A percentile compares a stretch with the other conserved stretches of the same genome.
These are phyloP conservation scores for Polydrusus cervinus DNA, from an alignment of 2,888 invertebrate genomes.

Conservation along the genomic window DNA sequence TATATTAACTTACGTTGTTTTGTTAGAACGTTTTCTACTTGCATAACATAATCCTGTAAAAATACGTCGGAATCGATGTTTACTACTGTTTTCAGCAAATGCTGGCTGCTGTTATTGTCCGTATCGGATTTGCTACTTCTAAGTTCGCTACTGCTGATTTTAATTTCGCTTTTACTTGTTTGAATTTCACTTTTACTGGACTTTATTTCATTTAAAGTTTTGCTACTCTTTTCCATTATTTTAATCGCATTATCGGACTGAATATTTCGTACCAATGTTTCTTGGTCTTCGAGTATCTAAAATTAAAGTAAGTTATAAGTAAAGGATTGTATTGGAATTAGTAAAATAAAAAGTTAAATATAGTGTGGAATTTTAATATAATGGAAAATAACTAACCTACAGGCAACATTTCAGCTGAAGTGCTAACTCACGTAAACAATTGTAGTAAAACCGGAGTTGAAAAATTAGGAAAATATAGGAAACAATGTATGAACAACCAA, in stretches of 20 bases:
- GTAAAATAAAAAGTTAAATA: no score
- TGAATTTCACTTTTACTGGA: neutral
- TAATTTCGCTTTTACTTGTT: no score
- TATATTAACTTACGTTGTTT: slow-evolving; percentile 59
- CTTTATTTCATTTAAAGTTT: slow-evolving; percentile 30
- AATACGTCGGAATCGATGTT: slow-evolving; percentile 54
- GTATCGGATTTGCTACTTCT: neutral
- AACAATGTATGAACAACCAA: no score
- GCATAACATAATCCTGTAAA: slow-evolving; percentile 56
- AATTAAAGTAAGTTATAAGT: neutral
- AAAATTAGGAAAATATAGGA: no score
- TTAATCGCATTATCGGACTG: slow-evolving; percentile 9
- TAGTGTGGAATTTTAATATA: no score
- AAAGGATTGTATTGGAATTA: neutral
- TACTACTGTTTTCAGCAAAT: slow-evolving; percentile 28
- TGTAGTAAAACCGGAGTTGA: no score
- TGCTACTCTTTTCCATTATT: slow-evolving; percentile 20
- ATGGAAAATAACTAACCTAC: no score
- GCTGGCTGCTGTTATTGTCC: neutral
- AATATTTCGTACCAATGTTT: slow-evolving; percentile 20
- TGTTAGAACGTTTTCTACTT: slow-evolving; percentile 55
- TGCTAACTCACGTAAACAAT: no score
- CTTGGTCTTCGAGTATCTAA: slow-evolving; percentile 11
- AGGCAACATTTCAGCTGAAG: no score
- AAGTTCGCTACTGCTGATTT: neutral